Evolutionary conservation across 1,140 invertebrate genomes (phyloP), one percentile per base, ranked within the genome.

Genomic region (Aphidius gifuensis): DNA sequence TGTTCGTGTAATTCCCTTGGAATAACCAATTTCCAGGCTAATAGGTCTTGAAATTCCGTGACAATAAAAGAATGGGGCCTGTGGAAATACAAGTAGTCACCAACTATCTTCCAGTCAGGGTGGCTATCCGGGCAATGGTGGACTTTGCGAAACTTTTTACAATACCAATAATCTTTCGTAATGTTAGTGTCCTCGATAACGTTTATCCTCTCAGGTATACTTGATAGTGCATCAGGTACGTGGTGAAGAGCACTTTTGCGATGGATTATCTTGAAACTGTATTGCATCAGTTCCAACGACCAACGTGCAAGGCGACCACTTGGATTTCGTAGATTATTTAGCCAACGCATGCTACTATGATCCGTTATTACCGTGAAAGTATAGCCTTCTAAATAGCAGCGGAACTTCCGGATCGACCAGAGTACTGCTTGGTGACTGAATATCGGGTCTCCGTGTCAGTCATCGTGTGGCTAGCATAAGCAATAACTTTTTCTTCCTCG

Each of bases 331-430:
- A 76, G 62, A 5, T 68, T 57, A 16, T 72, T 59, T 9, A 83
- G 62, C 71, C 75, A 83, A 48, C 66, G 67, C 5, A 82, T 61
- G 5, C 74, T 60, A n/a, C 68, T 60, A 56, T 82, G 78, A 59
- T 83, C 80, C 4, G 78, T 81, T 11, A 73, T 44, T 6, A 81
- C 68, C 4, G 50, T 73, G 57, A 83, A 81, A 16, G 71, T 64
- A 16, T 64, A 64, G 42, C 73, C 74, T 57, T 72, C 61, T 11
- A 83, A 11, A 64, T 79, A 83, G 40, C 62, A 61, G 11, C 69
- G 39, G 44, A 75, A 74, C 23, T 74, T 67, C 23, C 38, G 23
- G 16, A 51, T 23, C 3, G 50, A 16, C 50, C 50, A 51, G 8
- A 49, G 6, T 49, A 16, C 58, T 0, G 58, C 68, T 83, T 74